Base-by-base conservation (phyloP, 2,113 vertebrate species). In the Phrynosoma blainvillii region DNA sequence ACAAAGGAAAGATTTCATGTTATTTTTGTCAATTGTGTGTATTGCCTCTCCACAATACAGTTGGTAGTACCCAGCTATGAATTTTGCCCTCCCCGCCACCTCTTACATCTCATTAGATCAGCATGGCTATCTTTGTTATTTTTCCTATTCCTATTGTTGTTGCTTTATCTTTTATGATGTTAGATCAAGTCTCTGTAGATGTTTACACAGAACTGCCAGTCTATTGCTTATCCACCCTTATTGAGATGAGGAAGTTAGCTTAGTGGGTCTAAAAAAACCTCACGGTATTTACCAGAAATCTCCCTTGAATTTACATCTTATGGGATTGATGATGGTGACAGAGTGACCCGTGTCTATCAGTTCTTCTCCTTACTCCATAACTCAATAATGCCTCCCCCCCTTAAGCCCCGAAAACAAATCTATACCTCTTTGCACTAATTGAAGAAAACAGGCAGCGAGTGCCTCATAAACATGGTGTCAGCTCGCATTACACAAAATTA, bases 401-500 rank as follows among this genome's bases (percentile, higher is more conserved):
- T 88, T 83, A 87, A 94, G 93, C 90, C 93, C 90, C 2, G 66
- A 78, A 79, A 93, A 87, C 92, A 93, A 93, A 94, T 94, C 93
- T 65, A 0, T 84, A 82, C 92, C 1, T 81, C 91, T 91, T 87
- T 77, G 87, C 59, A 13, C 91, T 95, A 94, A 95, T 94, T 91
- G 92, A 93, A 94, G 92, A 89, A 92, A 95, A 91, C 93, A 90
- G 56, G 18, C 88, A 74, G 92, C 85, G 56, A 91, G 92, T 82
- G 83, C 87, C 93, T 95, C 94, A 95, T 94, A 94, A 94, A 90
- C 89, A 90, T n/a, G 66, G 91, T 92, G 92, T 95, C 93, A 93
- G 89, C 87, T 95, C 93, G 80, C 84, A 94, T 93, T 94, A 93
- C 87, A n/a, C 82, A 2, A 92, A 94, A 95, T 95, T 94, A 94